phyloP scores from a whole-genome alignment of 2,113 vertebrate genomes.

The Pyxicephalus adspersus region DNA sequence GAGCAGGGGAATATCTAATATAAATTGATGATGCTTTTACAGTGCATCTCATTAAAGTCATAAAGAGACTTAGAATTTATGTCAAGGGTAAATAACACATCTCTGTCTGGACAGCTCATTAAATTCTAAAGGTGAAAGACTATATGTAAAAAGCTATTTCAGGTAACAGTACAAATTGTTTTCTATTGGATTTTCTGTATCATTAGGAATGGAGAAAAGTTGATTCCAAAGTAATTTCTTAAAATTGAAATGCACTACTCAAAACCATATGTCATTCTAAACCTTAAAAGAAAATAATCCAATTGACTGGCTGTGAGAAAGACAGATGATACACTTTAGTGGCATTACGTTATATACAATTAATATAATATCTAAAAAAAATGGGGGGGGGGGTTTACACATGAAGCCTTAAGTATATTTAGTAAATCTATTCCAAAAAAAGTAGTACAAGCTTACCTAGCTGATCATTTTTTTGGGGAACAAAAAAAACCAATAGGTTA shows the following conservation, averaged over 20 bases:
- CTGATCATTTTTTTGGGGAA: no score
- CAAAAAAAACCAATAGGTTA: no score
- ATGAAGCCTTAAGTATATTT: no score
- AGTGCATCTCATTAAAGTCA: slow-evolving; percentile 70
- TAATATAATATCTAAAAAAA: slow-evolving; percentile 21
- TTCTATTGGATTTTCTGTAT: slow-evolving; percentile 46
- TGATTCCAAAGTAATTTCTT: slow-evolving; percentile 49
- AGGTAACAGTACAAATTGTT: slow-evolving; percentile 44
- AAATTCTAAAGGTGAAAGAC: slow-evolving; percentile 61
- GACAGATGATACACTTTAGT: slow-evolving; percentile 22
- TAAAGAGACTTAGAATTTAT: slow-evolving; percentile 71
- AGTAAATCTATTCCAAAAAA: no score
- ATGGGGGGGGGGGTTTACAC: neutral
- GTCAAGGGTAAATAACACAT: slow-evolving; percentile 71
- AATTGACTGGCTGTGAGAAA: slow-evolving; percentile 27
- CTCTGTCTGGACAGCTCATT: slow-evolving; percentile 63
- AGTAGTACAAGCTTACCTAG: no score
- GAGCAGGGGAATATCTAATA: slow-evolving; percentile 65
- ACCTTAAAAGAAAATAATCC: slow-evolving; percentile 49
- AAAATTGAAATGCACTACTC: slow-evolving; percentile 39
- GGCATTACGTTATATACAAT: slow-evolving; percentile 14
- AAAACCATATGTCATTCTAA: slow-evolving; percentile 51
- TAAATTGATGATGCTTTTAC: slow-evolving; percentile 72
- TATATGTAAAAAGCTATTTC: slow-evolving; percentile 56
- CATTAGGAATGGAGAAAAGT: slow-evolving; percentile 45